Conservation (phyloP, 2,797 vertebrate species). For the Hypotaenidia okinawae region DNA sequence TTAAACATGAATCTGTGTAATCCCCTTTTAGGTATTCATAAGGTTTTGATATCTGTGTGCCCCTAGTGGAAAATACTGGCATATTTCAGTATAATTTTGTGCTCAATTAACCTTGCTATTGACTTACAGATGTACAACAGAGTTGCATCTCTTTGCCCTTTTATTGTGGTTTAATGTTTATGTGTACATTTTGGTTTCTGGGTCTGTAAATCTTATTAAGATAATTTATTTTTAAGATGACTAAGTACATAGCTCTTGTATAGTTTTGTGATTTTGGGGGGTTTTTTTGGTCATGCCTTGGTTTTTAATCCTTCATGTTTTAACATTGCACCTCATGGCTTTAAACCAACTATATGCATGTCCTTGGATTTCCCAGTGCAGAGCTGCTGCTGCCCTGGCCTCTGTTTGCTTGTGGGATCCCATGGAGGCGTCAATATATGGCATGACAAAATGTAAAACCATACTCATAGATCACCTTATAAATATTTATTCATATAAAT, state of each 20-base stretch:
- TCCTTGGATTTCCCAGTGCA: not conserved
- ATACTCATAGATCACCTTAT: constrained; percentile 70
- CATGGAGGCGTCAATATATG: not conserved
- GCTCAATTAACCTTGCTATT: constrained; percentile 43
- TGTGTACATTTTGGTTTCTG: not conserved
- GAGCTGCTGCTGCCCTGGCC: not conserved
- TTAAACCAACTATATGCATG: not conserved
- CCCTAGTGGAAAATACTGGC: constrained; percentile 11
- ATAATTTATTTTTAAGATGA: not conserved
- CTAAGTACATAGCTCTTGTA: not conserved
- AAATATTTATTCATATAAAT: constrained; percentile 76
- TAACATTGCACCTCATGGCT: not conserved
- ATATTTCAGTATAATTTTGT: constrained; percentile 47
- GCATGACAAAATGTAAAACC: constrained; percentile 61
- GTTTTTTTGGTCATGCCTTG: not conserved
- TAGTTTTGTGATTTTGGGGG: not conserved
- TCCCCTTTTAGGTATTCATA: not conserved
- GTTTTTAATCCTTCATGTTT: constrained; percentile 8
- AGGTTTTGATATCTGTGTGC: not conserved
- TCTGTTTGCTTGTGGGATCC: not conserved
- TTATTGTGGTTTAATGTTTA: not conserved
- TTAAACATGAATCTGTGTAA: not conserved
- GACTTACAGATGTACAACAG: not conserved
- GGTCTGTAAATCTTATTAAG: not conserved
- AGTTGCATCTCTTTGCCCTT: not conserved